Evolutionary conservation across 1,140 invertebrate species (phyloP), one percentile per base, ranked within the genome.

Genomic region (Drosophila biarmipes): DNA sequence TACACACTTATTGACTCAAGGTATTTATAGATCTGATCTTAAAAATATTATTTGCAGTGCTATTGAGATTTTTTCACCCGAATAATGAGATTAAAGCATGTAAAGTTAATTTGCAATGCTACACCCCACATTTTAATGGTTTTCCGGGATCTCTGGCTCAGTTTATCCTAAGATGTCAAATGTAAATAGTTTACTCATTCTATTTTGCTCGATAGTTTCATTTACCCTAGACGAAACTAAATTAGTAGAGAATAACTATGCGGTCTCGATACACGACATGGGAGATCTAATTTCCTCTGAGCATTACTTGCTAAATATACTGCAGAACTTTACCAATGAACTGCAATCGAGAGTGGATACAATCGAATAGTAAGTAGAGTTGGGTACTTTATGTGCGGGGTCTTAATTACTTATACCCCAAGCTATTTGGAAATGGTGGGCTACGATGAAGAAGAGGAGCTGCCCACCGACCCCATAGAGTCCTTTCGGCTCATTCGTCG

Each of bases 361-460:
- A 15, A 31, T 49, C 17, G 46, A 49, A 15, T 15, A 31, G 46
- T 49, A 29, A 31, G 46, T 49, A 6, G 8, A 12, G 40, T 10
- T 1, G 6, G 11, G 5, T 6, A 10, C 2, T 3, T 10, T 2
- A 6, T 7, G 10, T 17, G 6, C 0, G 1, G 4, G 4, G 1
- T 11, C 2, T 2, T 12, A 2, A 49, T 11, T 12, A 12, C 1
- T 8, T 3, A 31, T 17, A 6, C 15, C 0, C 2, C 11, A 17
- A 49, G 46, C 27, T 49, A 49, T 11, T 49, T 31, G 46, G 0
- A 49, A 12, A 49, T 31, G 46, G 29, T 29, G 27, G n/a, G 15
- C 1, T 31, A 49, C 27, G 46, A 49, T 5, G 8, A 17, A 2
- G 27, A 31, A 2, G 27, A 3, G n/a, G 4, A 49, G 4, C 10